A percentile compares a stretch with the other conserved stretches of the same genome.
Evolutionary conservation across 2,888 invertebrate genomes (phyloP).

Genomic region (Melanchra persicariae): DNA sequence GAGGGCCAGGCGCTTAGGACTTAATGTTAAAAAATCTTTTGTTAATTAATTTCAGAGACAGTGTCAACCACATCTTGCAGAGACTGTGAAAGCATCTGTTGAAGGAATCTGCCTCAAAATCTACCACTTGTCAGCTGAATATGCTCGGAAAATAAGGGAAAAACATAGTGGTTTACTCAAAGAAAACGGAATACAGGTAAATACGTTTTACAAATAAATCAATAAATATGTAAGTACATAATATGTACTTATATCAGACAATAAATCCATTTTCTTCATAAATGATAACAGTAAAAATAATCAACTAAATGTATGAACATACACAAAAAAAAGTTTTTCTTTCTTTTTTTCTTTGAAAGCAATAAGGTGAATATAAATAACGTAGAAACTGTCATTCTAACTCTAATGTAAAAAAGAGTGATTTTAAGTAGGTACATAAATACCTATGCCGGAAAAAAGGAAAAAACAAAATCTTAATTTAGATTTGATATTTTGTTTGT

Average conservation of each 20-base stretch:
- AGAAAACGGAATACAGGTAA: constrained; percentile 94
- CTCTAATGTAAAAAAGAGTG: too few species aligned
- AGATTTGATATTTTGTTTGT: too few species aligned
- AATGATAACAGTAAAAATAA: neutral
- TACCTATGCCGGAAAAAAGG: too few species aligned
- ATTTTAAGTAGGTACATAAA: too few species aligned
- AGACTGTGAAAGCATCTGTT: constrained; percentile 98
- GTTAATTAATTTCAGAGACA: constrained; percentile 91
- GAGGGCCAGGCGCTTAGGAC: neutral
- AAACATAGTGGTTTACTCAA: constrained; percentile 96
- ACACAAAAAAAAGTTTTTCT: too few species aligned
- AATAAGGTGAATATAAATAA: too few species aligned
- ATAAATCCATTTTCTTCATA: neutral
- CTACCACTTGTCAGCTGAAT: constrained; percentile 97
- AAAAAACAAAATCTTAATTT: too few species aligned
- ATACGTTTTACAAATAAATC: neutral
- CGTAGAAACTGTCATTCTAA: too few species aligned
- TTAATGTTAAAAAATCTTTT: constrained; percentile 30
- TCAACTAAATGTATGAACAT: too few species aligned
- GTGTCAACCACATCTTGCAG: constrained; percentile 98
- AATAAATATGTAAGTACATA: neutral
- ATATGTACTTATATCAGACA: too few species aligned
- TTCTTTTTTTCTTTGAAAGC: too few species aligned
- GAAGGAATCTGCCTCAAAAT: constrained; percentile 99
- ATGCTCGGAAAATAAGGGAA: constrained; percentile 97